Evolutionary conservation across 2,797 vertebrate genomes (phyloP).

Genomic region (Avahi laniger): DNA sequence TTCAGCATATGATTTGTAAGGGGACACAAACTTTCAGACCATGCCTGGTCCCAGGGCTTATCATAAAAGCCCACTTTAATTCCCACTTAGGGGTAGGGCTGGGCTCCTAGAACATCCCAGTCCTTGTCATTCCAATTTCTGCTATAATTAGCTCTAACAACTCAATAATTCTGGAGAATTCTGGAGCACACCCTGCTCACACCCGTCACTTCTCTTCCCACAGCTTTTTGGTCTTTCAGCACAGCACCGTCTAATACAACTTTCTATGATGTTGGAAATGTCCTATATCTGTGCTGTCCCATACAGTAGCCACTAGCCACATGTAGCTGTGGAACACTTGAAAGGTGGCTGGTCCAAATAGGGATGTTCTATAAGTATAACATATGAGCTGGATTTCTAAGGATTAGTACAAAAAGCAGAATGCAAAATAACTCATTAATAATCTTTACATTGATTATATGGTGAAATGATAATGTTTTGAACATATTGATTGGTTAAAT

Average conservation of each 20-base stretch:
- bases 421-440: not conserved
- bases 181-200: not conserved
- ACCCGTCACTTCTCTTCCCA: not conserved
- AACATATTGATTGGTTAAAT: not conserved
- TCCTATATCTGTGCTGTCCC: not conserved
- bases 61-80: slow-evolving; percentile 28
- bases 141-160: not conserved
- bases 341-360: not conserved
- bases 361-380: not conserved
- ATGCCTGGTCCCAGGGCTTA: not conserved
- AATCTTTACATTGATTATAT: not conserved
- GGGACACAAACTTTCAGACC: not conserved
- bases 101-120: not conserved
- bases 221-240: slow-evolving; percentile 1
- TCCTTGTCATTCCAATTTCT: not conserved
- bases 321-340: not conserved
- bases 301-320: not conserved
- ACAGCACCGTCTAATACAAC: not conserved
- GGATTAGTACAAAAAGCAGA: not conserved
- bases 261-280: not conserved
- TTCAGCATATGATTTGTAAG: not conserved
- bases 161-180: not conserved
- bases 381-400: not conserved
- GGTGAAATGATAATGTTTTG: slow-evolving; percentile 46
- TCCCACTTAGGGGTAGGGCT: not conserved